Percentiles rank a stretch among this genome's conserved stretches.
Conservation (phyloP, 2,113 vertebrate genomes). For the Gnathonemus echidnorhynchus region DNA sequence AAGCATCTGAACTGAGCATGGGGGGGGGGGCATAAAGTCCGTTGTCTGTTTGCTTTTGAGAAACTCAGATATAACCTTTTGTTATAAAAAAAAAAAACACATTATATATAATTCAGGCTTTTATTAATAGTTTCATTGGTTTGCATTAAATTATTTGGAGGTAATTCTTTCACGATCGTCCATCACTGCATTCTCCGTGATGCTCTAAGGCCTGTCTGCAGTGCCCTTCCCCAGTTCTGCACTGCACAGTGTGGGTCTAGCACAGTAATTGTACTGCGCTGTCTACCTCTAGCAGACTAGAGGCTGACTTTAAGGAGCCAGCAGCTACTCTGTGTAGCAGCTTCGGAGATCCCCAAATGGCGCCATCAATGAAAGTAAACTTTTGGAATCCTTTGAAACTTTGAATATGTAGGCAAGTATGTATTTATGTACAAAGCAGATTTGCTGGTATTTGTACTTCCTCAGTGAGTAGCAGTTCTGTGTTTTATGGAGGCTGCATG, state of each 20-base stretch:
- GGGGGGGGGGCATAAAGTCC: neutral
- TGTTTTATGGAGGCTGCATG: neutral
- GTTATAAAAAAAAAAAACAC: neutral
- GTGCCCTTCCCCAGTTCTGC: neutral
- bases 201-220: neutral
- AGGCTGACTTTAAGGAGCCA: neutral
- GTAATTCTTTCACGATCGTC: neutral
- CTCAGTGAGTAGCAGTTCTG: neutral
- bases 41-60: neutral
- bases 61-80: neutral
- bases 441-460: neutral
- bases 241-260: neutral
- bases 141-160: neutral
- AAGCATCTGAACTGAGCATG: neutral
- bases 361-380: neutral
- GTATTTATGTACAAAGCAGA: neutral
- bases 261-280: neutral
- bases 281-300: neutral
- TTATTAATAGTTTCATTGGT: neutral
- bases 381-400: neutral
- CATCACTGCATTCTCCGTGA: neutral
- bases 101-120: neutral
- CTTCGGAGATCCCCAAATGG: neutral
- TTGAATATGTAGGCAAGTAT: neutral
- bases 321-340: neutral